phyloP scores from a whole-genome alignment of 2,797 vertebrate species.

The Columba guinea region DNA sequence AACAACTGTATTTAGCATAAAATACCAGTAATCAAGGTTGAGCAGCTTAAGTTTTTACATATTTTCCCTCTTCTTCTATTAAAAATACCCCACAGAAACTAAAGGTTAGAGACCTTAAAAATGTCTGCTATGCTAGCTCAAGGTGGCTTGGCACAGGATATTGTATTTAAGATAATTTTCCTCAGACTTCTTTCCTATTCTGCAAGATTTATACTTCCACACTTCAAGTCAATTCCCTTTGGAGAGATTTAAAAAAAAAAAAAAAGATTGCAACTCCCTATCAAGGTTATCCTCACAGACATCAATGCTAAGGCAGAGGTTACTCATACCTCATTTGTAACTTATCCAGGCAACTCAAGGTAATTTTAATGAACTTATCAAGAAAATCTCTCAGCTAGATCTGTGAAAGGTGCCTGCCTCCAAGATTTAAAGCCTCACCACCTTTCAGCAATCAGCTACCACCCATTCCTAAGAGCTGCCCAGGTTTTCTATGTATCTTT shows the following conservation, averaged over 20 bases:
- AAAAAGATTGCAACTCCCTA: not conserved
- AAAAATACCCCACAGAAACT: not conserved
- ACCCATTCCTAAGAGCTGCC: not conserved
- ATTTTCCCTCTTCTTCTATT: not conserved
- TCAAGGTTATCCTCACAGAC: not conserved
- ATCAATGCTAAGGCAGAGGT: not conserved
- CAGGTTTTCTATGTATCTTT: not conserved
- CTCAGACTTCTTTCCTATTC: not conserved
- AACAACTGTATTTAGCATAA: slow-evolving; percentile 22
- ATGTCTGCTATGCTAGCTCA: not conserved
- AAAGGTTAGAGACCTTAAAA: slow-evolving; percentile 6
- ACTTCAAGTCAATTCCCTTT: not conserved
- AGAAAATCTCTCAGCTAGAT: not conserved
- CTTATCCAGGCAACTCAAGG: not conserved
- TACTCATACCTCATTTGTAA: not conserved
- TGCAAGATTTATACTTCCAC: not conserved
- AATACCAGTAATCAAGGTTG: slow-evolving; percentile 38
- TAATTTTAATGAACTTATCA: not conserved
- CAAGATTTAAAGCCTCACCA: not conserved
- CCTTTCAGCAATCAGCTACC: not conserved
- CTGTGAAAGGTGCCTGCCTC: not conserved
- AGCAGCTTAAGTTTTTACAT: slow-evolving; percentile 13
- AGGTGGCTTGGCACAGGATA: not conserved
- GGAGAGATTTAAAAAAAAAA: not conserved
- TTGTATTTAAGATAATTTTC: not conserved